Percentiles rank a stretch among this genome's conserved stretches.
These are phyloP conservation scores for Nymphalis io DNA, from an alignment of 1,140 invertebrate genomes.

Conservation along the genomic window DNA sequence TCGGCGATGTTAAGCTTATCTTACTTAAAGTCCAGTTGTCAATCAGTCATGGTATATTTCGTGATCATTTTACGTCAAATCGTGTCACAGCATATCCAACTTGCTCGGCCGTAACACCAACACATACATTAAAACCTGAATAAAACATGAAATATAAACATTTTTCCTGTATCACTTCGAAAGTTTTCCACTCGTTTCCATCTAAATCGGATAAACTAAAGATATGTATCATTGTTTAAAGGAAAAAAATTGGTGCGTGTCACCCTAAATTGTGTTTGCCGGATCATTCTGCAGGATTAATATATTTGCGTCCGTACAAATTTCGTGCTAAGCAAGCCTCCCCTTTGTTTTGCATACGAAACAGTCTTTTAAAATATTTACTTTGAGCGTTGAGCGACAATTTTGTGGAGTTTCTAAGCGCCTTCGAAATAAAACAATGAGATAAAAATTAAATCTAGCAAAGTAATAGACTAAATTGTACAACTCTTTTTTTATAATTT, in stretches of 20 bases:
- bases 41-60: too few species aligned
- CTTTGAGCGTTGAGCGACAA: not conserved
- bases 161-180: constrained; percentile 10
- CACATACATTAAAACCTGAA: too few species aligned
- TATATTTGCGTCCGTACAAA: constrained; percentile 23
- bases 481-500: too few species aligned
- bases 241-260: constrained; percentile 28
- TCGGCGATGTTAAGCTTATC: too few species aligned
- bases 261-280: constrained; percentile 30
- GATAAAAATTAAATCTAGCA: too few species aligned
- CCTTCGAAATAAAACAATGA: too few species aligned
- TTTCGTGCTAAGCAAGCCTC: constrained; percentile 5
- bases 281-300: constrained; percentile 16
- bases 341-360: constrained; percentile 15
- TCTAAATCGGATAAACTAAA: constrained; percentile 29
- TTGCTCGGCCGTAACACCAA: too few species aligned
- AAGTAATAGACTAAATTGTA: too few species aligned
- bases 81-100: too few species aligned
- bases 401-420: not conserved
- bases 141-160: not conserved
- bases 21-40: too few species aligned
- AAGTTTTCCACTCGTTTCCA: constrained; percentile 23
- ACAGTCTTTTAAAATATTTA: constrained; percentile 6
- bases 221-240: constrained; percentile 27
- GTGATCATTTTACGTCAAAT: too few species aligned